Percentiles rank a stretch among this genome's conserved stretches.
phyloP scores from a whole-genome alignment of 2,113 vertebrate species.

The Camelus bactrianus region DNA sequence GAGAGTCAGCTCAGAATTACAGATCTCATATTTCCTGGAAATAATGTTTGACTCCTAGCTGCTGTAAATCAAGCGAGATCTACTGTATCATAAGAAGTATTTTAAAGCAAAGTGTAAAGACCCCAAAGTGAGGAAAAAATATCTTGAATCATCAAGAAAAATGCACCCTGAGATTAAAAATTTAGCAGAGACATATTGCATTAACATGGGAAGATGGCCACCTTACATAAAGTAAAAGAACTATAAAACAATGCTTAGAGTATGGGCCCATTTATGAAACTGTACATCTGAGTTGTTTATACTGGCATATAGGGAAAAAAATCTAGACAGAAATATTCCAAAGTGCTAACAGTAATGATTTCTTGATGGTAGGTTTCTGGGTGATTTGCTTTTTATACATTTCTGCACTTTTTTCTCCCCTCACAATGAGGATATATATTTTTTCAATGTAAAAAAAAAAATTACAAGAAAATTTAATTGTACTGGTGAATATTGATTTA shows the following conservation, averaged over 20 bases:
- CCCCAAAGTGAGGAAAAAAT: neutral
- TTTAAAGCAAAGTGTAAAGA: slow-evolving; percentile 45
- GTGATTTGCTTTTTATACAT: neutral
- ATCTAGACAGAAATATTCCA: neutral
- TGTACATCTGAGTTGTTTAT: neutral
- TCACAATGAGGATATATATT: neutral
- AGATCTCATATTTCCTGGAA: slow-evolving; percentile 61
- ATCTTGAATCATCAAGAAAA: slow-evolving; percentile 18
- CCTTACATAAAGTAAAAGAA: neutral
- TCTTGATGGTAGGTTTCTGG: neutral
- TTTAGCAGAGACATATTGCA: neutral
- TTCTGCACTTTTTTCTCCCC: neutral
- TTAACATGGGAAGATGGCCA: neutral
- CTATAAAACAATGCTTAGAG: neutral
- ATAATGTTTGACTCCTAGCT: slow-evolving; percentile 40
- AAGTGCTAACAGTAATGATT: slow-evolving; percentile 1
- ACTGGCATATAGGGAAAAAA: neutral
- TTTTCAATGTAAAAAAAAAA: slow-evolving; percentile 32
- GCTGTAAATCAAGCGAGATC: slow-evolving; percentile 49
- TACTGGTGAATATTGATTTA: neutral
- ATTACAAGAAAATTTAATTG: slow-evolving; percentile 28
- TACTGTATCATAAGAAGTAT: slow-evolving; percentile 34
- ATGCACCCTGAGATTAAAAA: neutral
- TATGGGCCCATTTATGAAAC: slow-evolving; percentile 6
- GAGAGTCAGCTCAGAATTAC: neutral